Conservation (phyloP, 2,888 invertebrate genomes). For the Campopleginae sp. region DNA sequence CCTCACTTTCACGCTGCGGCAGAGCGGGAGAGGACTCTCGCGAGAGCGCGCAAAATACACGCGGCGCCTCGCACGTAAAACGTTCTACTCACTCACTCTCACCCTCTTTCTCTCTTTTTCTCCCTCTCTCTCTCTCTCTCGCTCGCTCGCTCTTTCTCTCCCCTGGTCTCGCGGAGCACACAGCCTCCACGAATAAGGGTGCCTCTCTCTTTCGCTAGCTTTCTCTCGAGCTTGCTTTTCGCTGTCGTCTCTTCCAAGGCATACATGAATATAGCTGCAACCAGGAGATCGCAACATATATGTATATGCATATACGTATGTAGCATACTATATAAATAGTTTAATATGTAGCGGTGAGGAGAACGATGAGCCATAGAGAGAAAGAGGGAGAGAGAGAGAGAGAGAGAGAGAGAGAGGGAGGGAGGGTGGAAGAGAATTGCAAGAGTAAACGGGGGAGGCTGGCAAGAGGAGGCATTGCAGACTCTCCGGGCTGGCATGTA, state of each 20-base stretch:
- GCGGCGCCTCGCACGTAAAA: constrained; percentile 49
- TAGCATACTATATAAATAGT: constrained; percentile 14
- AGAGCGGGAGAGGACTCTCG: constrained; percentile 43
- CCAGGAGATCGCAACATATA: constrained; percentile 1
- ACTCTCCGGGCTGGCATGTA: constrained; percentile 53
- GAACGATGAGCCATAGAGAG: constrained; percentile 71
- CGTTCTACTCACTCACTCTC: constrained; percentile 24
- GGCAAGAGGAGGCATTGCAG: constrained; percentile 38
- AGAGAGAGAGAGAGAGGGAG: background rate
- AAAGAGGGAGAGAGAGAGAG: background rate
- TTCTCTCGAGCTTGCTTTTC: constrained; percentile 44
- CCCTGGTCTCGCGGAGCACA: constrained; percentile 13
- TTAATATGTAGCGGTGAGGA: constrained; percentile 32
- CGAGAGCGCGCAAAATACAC: constrained; percentile 63
- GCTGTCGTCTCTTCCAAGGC: constrained; percentile 56
- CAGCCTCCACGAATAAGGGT: constrained; percentile 11
- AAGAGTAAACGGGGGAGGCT: constrained; percentile 47
- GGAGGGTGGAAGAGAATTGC: constrained; percentile 10
- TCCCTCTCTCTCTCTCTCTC: constrained; percentile 32
- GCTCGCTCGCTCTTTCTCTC: constrained; percentile 33
- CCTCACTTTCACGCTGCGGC: constrained; percentile 60
- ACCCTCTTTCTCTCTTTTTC: background rate
- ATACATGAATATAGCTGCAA: constrained; percentile 29
- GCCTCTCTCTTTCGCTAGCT: constrained; percentile 44
- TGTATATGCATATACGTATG: background rate